Conservation (phyloP, 2,888 invertebrate genomes). For the Lampropteryx suffumata region DNA sequence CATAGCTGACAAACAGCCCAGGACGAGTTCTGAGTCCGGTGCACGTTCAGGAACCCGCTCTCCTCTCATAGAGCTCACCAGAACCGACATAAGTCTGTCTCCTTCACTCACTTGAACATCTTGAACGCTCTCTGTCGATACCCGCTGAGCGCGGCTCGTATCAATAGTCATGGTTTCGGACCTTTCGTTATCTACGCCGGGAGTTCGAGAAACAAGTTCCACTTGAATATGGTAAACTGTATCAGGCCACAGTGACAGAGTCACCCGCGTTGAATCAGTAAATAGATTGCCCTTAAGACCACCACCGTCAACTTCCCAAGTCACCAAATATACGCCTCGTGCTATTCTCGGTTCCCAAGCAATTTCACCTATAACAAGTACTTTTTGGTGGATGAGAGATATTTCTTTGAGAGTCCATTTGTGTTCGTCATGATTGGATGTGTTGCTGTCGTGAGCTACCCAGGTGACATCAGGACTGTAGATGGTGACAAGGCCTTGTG, state of each 20-base stretch:
- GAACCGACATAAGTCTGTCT: slow-evolving; percentile 83
- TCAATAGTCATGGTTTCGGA: slow-evolving; percentile 86
- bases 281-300: slow-evolving; percentile 91
- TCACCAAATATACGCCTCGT: slow-evolving; percentile 88
- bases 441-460: slow-evolving; percentile 80
- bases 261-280: slow-evolving; percentile 91
- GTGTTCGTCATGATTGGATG: slow-evolving; percentile 75
- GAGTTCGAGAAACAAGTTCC: slow-evolving; percentile 83
- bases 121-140: slow-evolving; percentile 85
- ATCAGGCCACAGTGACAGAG: slow-evolving; percentile 91
- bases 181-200: slow-evolving; percentile 84
- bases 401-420: slow-evolving; percentile 86
- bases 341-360: slow-evolving; percentile 87
- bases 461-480: slow-evolving; percentile 86
- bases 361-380: slow-evolving; percentile 87
- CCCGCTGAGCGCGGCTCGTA: slow-evolving; percentile 84
- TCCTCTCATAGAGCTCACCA: slow-evolving; percentile 85
- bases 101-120: slow-evolving; percentile 83
- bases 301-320: slow-evolving; percentile 92
- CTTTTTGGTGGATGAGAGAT: slow-evolving; percentile 88
- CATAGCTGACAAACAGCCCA: slow-evolving; percentile 84
- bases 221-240: slow-evolving; percentile 92
- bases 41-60: slow-evolving; percentile 79
- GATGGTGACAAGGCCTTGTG: slow-evolving; percentile 87
- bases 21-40: slow-evolving; percentile 81